A percentile compares a stretch with the other conserved stretches of the same genome.
Conservation (phyloP, 2,888 invertebrate genomes). For the Gryllus longicercus region DNA sequence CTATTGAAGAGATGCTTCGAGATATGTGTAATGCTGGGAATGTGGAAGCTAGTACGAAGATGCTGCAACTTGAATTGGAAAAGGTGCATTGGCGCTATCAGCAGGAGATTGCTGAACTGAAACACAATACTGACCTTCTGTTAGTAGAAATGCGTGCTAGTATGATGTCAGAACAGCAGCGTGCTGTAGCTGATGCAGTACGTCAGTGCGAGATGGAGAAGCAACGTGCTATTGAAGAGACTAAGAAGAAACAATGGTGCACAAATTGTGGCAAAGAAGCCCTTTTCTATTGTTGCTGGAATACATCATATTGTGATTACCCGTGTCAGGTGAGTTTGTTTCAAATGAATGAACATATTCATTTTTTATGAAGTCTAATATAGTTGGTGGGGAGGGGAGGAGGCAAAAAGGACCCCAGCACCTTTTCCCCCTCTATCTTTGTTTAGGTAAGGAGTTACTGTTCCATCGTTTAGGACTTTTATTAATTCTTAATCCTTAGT, state of each 20-base stretch:
- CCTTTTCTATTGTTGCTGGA: slow-evolving; percentile 93
- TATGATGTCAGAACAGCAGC: slow-evolving; percentile 66
- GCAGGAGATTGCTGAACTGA: slow-evolving; percentile 69
- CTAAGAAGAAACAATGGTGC: slow-evolving; percentile 91
- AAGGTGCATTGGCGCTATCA: slow-evolving; percentile 66
- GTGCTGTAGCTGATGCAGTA: slow-evolving; percentile 62
- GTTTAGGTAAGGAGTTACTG: too few relatives aligned
- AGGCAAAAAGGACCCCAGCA: too few relatives aligned
- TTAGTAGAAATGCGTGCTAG: slow-evolving; percentile 66
- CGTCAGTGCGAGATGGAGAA: slow-evolving; percentile 67
- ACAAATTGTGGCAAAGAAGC: slow-evolving; percentile 83
- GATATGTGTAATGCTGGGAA: slow-evolving; percentile 57
- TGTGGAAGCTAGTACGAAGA: slow-evolving; percentile 46
- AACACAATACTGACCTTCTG: slow-evolving; percentile 66
- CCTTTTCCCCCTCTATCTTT: too few relatives aligned
- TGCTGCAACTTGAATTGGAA: slow-evolving; percentile 66
- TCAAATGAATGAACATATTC: too few relatives aligned
- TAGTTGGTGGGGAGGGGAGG: too few relatives aligned
- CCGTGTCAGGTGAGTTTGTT: slow-evolving; percentile 62
- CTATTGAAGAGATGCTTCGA: slow-evolving; percentile 60
- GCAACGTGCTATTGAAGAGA: slow-evolving; percentile 66
- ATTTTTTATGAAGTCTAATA: too few relatives aligned
- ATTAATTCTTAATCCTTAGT: too few relatives aligned
- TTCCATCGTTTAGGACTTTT: too few relatives aligned
- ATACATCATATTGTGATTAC: slow-evolving; percentile 89